Conservation (phyloP, 2,113 vertebrate genomes). For the Stigmatopora argus region DNA sequence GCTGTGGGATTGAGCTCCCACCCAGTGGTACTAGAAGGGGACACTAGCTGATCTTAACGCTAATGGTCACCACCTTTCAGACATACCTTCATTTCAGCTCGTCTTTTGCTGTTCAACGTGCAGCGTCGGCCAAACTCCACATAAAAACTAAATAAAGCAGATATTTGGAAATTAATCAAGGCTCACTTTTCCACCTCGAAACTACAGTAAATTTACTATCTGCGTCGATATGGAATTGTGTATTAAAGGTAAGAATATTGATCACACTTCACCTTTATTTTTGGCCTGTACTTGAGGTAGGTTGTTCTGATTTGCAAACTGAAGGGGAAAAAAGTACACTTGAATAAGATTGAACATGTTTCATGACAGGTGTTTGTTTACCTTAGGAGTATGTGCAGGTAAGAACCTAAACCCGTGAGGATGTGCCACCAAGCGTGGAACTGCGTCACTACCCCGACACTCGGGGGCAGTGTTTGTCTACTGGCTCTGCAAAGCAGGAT, state of each 20-base stretch:
- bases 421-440: slow-evolving; percentile 99
- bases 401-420: slow-evolving; percentile 92
- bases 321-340: background rate
- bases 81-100: slow-evolving; percentile 66
- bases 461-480: slow-evolving; percentile 76
- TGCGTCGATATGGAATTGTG: background rate
- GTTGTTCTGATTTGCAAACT: slow-evolving; percentile 94
- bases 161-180: background rate
- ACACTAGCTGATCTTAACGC: slow-evolving; percentile 30
- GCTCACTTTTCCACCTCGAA: background rate
- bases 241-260: background rate
- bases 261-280: slow-evolving; percentile 91
- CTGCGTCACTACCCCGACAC: slow-evolving; percentile 84
- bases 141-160: slow-evolving; percentile 76
- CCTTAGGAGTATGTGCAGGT: slow-evolving; percentile 95
- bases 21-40: slow-evolving; percentile 18
- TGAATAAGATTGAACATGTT: background rate
- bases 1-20: slow-evolving; percentile 6
- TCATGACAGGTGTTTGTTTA: slow-evolving; percentile 40
- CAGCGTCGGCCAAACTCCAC: slow-evolving; percentile 88
- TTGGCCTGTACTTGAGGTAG: slow-evolving; percentile 90
- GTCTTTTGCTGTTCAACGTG: slow-evolving; percentile 83
- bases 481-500: slow-evolving; percentile 67
- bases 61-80: slow-evolving; percentile 37
- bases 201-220: background rate